Percentiles rank a stretch among this genome's conserved stretches.
These are phyloP conservation scores for Andrena cerasifolii DNA, from an alignment of 1,140 invertebrate species.

Conservation along the genomic window DNA sequence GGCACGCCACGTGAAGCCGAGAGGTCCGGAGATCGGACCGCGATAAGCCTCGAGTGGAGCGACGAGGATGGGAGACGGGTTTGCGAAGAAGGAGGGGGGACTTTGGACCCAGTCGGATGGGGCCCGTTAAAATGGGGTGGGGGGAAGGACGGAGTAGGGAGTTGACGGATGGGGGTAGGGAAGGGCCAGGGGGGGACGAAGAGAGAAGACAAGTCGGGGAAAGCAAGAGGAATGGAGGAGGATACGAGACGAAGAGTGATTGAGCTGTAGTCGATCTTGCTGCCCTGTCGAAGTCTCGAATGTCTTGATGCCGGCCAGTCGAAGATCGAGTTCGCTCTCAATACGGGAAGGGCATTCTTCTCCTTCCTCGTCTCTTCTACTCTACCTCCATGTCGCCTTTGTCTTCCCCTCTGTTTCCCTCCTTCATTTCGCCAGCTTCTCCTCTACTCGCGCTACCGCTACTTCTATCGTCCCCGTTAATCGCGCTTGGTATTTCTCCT, in stretches of 20 bases:
- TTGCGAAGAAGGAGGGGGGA: slow-evolving; percentile 57
- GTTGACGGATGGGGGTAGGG: slow-evolving; percentile 29
- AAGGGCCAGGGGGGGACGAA: neutral
- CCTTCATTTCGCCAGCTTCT: neutral
- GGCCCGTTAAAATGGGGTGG: slow-evolving; percentile 34
- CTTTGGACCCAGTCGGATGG: slow-evolving; percentile 40
- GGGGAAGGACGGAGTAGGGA: slow-evolving; percentile 28
- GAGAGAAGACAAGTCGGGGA: slow-evolving; percentile 36
- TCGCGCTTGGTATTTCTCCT: neutral
- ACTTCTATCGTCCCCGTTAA: neutral
- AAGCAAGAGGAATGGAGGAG: slow-evolving; percentile 59
- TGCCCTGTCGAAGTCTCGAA: slow-evolving; percentile 79
- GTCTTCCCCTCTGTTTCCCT: too few relatives aligned
- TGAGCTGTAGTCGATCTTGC: slow-evolving; percentile 82
- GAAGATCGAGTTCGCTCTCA: slow-evolving; percentile 78
- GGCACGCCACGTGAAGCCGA: slow-evolving; percentile 78
- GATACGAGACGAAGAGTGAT: slow-evolving; percentile 81
- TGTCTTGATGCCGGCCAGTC: slow-evolving; percentile 79
- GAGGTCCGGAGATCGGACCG: slow-evolving; percentile 73
- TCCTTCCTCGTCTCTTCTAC: slow-evolving; percentile 8
- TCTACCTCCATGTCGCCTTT: neutral
- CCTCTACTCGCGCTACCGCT: neutral
- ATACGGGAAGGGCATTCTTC: slow-evolving; percentile 60
- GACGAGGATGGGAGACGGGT: slow-evolving; percentile 47
- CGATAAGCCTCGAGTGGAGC: slow-evolving; percentile 67